Evolutionary conservation across 1,140 invertebrate genomes (phyloP).

Genomic region (Zaprionus taronus): DNA sequence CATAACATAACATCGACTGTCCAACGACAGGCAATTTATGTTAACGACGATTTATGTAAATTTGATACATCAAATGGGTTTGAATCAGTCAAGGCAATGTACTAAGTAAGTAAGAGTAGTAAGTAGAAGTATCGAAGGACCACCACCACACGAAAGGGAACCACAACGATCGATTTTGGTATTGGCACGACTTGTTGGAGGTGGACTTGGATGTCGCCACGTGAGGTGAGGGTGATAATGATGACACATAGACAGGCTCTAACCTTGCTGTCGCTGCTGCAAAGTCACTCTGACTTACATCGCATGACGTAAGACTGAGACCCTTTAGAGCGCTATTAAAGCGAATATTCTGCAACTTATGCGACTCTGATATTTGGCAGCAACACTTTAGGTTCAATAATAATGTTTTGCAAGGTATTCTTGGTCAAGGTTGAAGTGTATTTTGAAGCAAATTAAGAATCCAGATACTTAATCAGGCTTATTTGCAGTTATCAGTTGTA

Average conservation of each 20-base stretch:
- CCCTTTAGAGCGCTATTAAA: neutral
- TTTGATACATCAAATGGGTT: conserved; percentile 72
- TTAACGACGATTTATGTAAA: conserved; percentile 66
- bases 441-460: neutral
- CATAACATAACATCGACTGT: neutral
- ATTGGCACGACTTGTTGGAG: conserved; percentile 63
- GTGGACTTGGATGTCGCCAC: conserved; percentile 47
- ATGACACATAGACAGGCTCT: conserved; percentile 65
- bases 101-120: conserved; percentile 25
- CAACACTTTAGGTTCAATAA: no score
- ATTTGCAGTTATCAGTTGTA: neutral
- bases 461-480: neutral
- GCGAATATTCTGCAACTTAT: neutral
- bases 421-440: neutral
- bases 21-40: neutral
- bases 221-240: conserved; percentile 70
- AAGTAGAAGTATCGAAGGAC: conserved; percentile 3
- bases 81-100: conserved; percentile 40
- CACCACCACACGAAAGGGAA: conserved; percentile 63
- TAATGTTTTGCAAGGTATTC: neutral
- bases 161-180: conserved; percentile 77
- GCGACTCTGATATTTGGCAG: neutral
- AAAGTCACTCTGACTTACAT: conserved; percentile 38
- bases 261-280: conserved; percentile 33
- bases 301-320: conserved; percentile 45